Evolutionary conservation across 2,888 invertebrate species (phyloP), one percentile per base, ranked within the genome.

Genomic region (Perdita meconis): DNA sequence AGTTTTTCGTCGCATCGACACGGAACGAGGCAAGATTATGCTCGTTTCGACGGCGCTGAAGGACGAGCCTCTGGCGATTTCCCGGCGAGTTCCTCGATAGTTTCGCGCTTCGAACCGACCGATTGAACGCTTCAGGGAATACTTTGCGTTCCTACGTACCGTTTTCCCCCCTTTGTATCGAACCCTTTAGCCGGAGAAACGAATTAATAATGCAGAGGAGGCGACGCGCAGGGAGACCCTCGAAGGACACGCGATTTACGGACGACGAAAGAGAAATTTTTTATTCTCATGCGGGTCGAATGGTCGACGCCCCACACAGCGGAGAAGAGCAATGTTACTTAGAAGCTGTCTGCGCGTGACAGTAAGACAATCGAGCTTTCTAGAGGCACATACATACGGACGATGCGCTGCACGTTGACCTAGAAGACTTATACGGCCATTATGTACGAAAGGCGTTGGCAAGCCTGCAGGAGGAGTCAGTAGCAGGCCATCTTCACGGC

Each of bases 401-500:
- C 71, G 47, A 78, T 72, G 64, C 72, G 69, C 55, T 51, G 63
- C 57, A 51, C 68, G 71, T 59, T 69, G 64, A 66, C 66, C 57
- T 26, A 24, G 50, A 51, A 36, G 47, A 73, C 73, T 66, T 84
- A 81, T 84, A 80, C 56, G 81, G 81, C 76, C 73, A 84, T 82
- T 82, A 84, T 75, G 70, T 53, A 65, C n/a, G 80, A 60, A 72
- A 65, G 78, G 82, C 70, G 74, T 78, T 78, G 84, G 82, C 72
- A 80, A 84, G 68, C 69, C 67, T 57, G 71, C 68, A 26, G 68
- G 68, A 44, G 56, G 80, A 88, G 89, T 89, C 89, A 85, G 68
- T 71, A 78, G 79, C 89, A 89, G 88, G 86, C 87, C 79, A 84
- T 84, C 87, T 86, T 86, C 80, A 85, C 74, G 61, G 69, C 64